Conservation (phyloP, 1,140 invertebrate genomes). For the Lycorma delicatula region DNA sequence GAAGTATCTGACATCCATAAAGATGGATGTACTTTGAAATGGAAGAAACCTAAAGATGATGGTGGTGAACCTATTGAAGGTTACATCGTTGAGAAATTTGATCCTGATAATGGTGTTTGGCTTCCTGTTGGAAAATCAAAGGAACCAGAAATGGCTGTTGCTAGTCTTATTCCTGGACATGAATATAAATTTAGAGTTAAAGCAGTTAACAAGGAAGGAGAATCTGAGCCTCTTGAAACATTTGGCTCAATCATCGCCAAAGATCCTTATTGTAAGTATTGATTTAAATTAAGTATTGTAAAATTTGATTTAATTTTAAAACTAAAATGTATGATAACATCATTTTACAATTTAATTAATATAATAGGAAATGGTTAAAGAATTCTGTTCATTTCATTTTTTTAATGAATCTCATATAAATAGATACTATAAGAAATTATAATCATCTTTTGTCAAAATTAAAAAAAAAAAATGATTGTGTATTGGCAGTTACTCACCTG, state of each 20-base stretch:
- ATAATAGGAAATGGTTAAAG: too few relatives aligned
- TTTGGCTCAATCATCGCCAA: constrained; percentile 86
- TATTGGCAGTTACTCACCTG: too few relatives aligned
- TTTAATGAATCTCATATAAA: too few relatives aligned
- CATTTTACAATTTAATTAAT: too few relatives aligned
- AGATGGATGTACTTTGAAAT: constrained; percentile 90
- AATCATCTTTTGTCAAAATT: too few relatives aligned
- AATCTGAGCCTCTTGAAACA: constrained; percentile 93
- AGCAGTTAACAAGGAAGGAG: constrained; percentile 93
- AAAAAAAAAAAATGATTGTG: too few relatives aligned
- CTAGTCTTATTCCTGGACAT: constrained; percentile 81
- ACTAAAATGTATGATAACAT: too few relatives aligned
- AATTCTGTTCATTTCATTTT: too few relatives aligned
- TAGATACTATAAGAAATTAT: too few relatives aligned
- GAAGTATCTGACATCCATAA: constrained; percentile 93
- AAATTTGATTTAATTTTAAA: too few relatives aligned
- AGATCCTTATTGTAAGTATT: constrained; percentile 85
- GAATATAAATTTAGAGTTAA: constrained; percentile 98
- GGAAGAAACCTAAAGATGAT: constrained; percentile 97
- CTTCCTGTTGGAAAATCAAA: constrained; percentile 73
- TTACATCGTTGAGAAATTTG: constrained; percentile 94
- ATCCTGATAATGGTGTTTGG: constrained; percentile 85
- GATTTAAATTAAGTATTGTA: too few relatives aligned
- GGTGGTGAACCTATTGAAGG: constrained; percentile 91
- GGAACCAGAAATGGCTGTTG: constrained; percentile 79